phyloP scores from a whole-genome alignment of 2,113 vertebrate species.

The Theristicus caerulescens region DNA sequence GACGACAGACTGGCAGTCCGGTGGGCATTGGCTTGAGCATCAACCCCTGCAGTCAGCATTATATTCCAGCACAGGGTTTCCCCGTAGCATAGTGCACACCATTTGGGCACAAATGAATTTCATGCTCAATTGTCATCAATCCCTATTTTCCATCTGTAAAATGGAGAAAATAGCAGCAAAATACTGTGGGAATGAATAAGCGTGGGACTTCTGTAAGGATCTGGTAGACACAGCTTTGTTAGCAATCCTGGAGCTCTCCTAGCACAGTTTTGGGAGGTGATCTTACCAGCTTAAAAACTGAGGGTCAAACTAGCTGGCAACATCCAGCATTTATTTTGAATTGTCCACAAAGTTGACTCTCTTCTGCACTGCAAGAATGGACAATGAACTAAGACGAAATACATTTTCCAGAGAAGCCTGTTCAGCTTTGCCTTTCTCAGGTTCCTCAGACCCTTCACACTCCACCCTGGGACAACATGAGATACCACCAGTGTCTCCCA shows the following conservation, averaged over 20 bases:
- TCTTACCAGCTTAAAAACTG: background rate
- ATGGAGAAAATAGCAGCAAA: background rate
- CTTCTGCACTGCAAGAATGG: background rate
- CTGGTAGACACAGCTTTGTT: background rate
- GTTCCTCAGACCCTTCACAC: background rate
- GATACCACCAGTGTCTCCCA: background rate
- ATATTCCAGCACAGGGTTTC: background rate
- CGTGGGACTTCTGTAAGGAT: background rate
- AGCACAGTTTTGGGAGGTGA: background rate
- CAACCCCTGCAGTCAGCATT: background rate
- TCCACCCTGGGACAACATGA: background rate
- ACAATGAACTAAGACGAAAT: background rate
- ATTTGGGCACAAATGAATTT: background rate
- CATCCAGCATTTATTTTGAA: background rate
- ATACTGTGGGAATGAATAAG: background rate
- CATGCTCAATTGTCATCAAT: background rate
- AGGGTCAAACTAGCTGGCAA: background rate
- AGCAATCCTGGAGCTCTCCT: background rate
- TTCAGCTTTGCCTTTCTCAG: background rate
- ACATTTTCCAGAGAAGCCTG: background rate
- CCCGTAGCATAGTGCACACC: rapidly evolving
- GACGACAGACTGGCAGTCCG: rapidly evolving
- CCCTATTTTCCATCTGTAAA: background rate
- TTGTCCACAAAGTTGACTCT: background rate
- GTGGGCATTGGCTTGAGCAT: background rate